Evolutionary conservation across 2,888 invertebrate genomes (phyloP), one percentile per base, ranked within the genome.

Genomic region (Hipparchia sbordonii): DNA sequence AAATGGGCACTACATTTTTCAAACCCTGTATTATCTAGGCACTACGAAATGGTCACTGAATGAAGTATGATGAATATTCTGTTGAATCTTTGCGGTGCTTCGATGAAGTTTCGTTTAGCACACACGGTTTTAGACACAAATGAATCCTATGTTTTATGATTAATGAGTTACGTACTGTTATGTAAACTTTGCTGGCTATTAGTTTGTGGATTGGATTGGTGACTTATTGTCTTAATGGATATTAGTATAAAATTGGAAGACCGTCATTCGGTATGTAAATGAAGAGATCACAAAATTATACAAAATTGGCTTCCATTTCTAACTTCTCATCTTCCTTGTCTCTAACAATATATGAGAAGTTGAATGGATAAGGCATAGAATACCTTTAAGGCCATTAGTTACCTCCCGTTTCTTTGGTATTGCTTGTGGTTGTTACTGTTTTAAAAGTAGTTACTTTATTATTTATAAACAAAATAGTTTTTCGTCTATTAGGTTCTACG

Each of bases 401-500:
- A 72, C 81, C 82, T 74, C 77, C 79, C 74, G 75, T 77, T 79
- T 75, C 79, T 72, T 76, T 76, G 72, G 72, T 74, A 70, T 79
- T 79, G 77, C 79, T 83, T 72, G 81, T 79, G 81, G 82, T 87
- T 76, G 84, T 82, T 78, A 86, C 78, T 48, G 87, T 82, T 77
- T 83, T 82, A 76, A 86, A 77, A 56, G 87, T 82, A 78, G 88
- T 88, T 79, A 89, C 84, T 87, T 91, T 92, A 82, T 94, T 94
- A 84, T 94, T 94, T 75, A 94, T 94, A 77, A 93, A 92, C 60
- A 94, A 80, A 76, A 94, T 94, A 71, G 94, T 94, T 85, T 93
- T 92, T 77, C 94, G 85, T 80, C 94, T 89, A 80, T 92, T 93
- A 57, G 94, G 92, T 77, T 94, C 93, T 80, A 91, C 81, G 74